Percentiles rank a stretch among this genome's conserved stretches.
These are phyloP conservation scores for Sinonovacula constricta DNA, from an alignment of 1,140 invertebrate genomes.

Conservation along the genomic window DNA sequence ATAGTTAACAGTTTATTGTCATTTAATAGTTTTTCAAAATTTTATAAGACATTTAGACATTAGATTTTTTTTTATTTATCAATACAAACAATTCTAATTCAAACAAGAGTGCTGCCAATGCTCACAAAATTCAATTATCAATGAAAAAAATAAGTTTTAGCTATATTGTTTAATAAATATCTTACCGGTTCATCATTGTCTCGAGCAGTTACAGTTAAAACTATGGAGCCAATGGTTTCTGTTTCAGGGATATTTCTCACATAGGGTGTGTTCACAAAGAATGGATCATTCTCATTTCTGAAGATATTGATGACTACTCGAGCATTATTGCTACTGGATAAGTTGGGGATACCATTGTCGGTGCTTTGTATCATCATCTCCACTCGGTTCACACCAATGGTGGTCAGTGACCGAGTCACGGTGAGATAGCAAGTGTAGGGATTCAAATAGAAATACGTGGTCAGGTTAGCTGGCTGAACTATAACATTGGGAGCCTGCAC, in stretches of 20 bases:
- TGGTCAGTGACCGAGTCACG: slow-evolving; percentile 57
- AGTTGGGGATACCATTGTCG: slow-evolving; percentile 64
- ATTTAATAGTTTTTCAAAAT: no score
- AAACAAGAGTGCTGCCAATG: no score
- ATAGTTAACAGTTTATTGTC: no score
- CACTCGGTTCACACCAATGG: slow-evolving; percentile 29
- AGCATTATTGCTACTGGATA: slow-evolving; percentile 34
- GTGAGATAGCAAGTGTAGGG: slow-evolving; percentile 59
- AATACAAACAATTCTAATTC: no score
- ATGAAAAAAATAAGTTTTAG: no score
- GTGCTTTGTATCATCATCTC: slow-evolving; percentile 54
- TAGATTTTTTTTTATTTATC: no score
- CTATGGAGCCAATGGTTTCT: slow-evolving; percentile 35
- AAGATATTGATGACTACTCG: slow-evolving; percentile 60
- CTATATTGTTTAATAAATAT: no score
- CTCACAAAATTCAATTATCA: no score
- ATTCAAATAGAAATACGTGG: slow-evolving; percentile 64
- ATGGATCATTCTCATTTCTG: slow-evolving; percentile 64
- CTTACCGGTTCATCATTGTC: slow-evolving; percentile 60
- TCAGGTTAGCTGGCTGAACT: slow-evolving; percentile 50
- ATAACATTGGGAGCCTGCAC: slow-evolving; percentile 42
- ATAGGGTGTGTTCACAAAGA: slow-evolving; percentile 59
- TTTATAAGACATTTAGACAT: no score
- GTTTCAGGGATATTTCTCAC: slow-evolving; percentile 59
- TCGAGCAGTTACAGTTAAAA: slow-evolving; percentile 61